Conservation (phyloP, 2,113 vertebrate genomes). For the Cynoglossus semilaevis region DNA sequence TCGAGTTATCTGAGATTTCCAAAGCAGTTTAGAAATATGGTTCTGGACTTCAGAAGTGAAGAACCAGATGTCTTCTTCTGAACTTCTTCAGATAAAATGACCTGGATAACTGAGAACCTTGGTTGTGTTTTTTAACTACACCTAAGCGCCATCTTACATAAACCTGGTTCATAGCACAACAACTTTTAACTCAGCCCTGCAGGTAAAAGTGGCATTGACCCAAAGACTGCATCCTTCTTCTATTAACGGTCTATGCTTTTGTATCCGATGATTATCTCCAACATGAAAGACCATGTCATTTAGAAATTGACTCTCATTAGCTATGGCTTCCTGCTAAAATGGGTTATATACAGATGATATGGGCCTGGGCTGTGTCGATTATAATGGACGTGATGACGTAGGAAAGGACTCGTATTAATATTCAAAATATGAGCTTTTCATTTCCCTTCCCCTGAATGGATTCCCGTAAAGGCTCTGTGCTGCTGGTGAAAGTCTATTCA, state of each 20-base stretch:
- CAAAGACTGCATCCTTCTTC: no score
- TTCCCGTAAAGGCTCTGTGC: constrained; percentile 31
- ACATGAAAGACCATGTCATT: constrained; percentile 21
- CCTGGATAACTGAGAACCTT: no score
- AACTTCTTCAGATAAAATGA: no score
- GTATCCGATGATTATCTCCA: constrained; percentile 34
- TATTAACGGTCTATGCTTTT: not conserved
- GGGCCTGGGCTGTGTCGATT: not conserved
- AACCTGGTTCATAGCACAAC: no score
- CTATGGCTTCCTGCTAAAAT: constrained; percentile 41
- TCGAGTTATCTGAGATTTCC: no score
- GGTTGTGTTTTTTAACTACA: no score
- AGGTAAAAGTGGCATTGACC: no score
- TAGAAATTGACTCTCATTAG: constrained; percentile 22
- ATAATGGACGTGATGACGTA: constrained; percentile 2
- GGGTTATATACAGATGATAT: constrained; percentile 12
- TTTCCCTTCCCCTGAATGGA: constrained; percentile 18
- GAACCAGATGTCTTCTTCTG: no score
- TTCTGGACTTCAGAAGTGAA: no score
- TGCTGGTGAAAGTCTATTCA: constrained; percentile 60
- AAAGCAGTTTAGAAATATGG: no score
- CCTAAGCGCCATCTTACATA: no score
- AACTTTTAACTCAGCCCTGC: no score
- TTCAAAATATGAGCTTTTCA: constrained; percentile 26
- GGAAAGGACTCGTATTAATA: constrained; percentile 31